Conservation (phyloP, 2,797 vertebrate genomes). For the Sebastes nivosus region DNA sequence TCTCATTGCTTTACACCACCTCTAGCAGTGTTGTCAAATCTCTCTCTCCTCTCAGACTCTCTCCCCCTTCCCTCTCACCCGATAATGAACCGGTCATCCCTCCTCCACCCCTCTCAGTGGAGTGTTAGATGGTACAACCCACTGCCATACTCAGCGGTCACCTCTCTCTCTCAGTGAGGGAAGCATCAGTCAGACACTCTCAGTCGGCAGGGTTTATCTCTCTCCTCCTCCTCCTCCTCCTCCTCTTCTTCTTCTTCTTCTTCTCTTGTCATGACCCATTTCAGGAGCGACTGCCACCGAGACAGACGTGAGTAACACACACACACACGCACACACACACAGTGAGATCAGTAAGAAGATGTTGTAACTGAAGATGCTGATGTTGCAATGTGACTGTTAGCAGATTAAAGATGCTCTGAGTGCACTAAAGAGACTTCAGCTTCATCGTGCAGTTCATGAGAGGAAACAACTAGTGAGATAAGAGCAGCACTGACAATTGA, state of each 20-base stretch:
- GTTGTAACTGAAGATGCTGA: not conserved
- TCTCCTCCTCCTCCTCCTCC: not conserved
- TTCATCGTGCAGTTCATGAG: too few relatives aligned
- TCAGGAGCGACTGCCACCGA: slow-evolving; percentile 50
- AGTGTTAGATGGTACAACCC: slow-evolving; percentile 54
- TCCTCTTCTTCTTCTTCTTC: not conserved
- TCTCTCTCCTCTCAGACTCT: not conserved
- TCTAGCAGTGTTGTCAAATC: not conserved
- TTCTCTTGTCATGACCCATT: slow-evolving; percentile 60
- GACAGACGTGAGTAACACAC: slow-evolving; percentile 55
- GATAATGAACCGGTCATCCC: not conserved
- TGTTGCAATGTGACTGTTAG: not conserved
- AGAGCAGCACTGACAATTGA: not conserved
- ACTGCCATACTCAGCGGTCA: slow-evolving; percentile 40
- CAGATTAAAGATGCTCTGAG: not conserved
- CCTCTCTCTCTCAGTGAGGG: slow-evolving; percentile 12
- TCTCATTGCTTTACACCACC: not conserved
- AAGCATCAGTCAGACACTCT: slow-evolving; percentile 17
- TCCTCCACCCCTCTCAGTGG: slow-evolving; percentile 28
- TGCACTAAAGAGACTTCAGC: not conserved
- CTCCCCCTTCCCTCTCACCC: not conserved
- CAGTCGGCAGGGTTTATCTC: not conserved
- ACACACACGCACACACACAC: not conserved
- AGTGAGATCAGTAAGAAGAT: not conserved
- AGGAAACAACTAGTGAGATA: not conserved